Evolutionary conservation across 2,888 invertebrate genomes (phyloP), one percentile per base, ranked within the genome.

Genomic region (Globia sparganii): DNA sequence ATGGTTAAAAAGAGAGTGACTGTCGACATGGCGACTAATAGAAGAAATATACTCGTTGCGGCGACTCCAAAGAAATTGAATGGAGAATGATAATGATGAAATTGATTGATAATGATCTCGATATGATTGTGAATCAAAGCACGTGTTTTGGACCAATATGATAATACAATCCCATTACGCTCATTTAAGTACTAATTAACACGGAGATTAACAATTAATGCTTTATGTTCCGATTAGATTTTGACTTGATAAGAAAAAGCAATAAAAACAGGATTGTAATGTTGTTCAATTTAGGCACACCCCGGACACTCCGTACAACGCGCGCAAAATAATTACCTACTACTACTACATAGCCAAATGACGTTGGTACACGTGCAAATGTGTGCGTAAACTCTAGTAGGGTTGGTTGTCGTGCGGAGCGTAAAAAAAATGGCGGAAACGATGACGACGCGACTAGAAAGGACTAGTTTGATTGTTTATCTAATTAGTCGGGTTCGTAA

Each of bases 161-260:
- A 43, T 11, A 53, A 8, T 49, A 40, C 46, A 71, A 61, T 40
- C n/a, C 15, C 49, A 62, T 40, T 66, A 58, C 8, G 6, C 3
- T 64, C 9, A 58, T 61, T 11, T 59, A n/a, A 68, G 15, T 68
- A 0, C 28, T 75, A 72, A 75, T 75, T 46, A 72, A 69, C 34
- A 28, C 56, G 18, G n/a, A 61, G 15, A 56, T 59, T 28, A 34
- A n/a, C 31, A 66, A 81, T 68, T 43, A 68, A 58, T 58, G 18
- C 2, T 31, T 37, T 31, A 59, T 59, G 31, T 21, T 66, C 69
- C 15, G 37, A 77, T 70, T 43, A 68, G 58, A 81, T 59, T 64
- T 31, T 21, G 28, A 25, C 15, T 40, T 28, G 78, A 83, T 83
- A 67, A 83, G 66, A 76, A 18, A 49, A 49, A 58, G 11, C 21